Evolutionary conservation across 2,888 invertebrate species (phyloP), one percentile per base, ranked within the genome.

Genomic region (Eupithecia dodoneata): DNA sequence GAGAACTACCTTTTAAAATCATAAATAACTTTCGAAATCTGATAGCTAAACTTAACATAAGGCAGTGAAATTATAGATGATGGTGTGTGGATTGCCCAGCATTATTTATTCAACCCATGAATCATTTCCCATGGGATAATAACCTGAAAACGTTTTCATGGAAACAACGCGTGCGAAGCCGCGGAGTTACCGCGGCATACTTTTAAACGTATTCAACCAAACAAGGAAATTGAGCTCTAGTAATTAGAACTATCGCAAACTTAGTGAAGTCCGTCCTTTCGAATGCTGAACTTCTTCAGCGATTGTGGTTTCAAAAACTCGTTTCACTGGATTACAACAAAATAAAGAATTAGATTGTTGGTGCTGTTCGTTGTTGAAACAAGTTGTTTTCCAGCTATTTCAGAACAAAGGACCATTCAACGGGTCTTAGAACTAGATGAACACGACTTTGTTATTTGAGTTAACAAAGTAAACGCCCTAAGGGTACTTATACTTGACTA

Each of bases 371-470:
- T 72, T 75, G 74, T 79, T 66, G 67, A 69, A 78, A 78, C 80
- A 75, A 77, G 69, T 81, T 79, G 74, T 79, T 81, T 81, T 80
- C 81, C 77, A 79, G 77, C 81, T 76, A 81, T 81, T 79, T 78
- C 79, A 81, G 80, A 81, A 82, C 82, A 82, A 82, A 82, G 82
- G 76, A 78, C 81, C 81, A 85, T 85, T 86, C 85, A 87, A 85
- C 87, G 85, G 78, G 83, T 87, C 87, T 78, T 59, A 79, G 86
- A 86, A 87, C 82, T 83, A 79, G 77, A 81, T 74, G 78, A 71
- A 71, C 79, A 55, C 47, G 55, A 55, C 74, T 80, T 79, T 80
- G 78, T 81, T 81, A 81, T 80, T 79, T 82, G 79, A 77, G 78
- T 79, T 80, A 79, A 80, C 81, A 80, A 63, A 81, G 80, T 80